These are phyloP conservation scores for Portevinia maculata DNA, from an alignment of 2,888 invertebrate species.

Conservation along the genomic window DNA sequence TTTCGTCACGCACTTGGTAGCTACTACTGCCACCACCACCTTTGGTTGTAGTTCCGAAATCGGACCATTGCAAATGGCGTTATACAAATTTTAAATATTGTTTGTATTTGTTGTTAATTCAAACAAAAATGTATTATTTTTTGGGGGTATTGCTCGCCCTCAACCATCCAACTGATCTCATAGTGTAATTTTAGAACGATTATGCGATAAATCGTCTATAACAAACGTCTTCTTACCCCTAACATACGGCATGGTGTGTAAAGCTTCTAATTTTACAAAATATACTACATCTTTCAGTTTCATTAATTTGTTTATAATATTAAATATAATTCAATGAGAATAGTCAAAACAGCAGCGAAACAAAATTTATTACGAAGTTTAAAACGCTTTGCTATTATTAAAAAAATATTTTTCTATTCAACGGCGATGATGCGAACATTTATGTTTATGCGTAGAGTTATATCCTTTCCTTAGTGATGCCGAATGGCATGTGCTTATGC, in stretches of 20 bases:
- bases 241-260: conserved; percentile 11
- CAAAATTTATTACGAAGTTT: conserved; percentile 43
- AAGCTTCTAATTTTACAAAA: conserved; percentile 1
- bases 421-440: neutral
- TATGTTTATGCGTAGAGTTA: too few species aligned
- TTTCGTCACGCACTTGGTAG: too few species aligned
- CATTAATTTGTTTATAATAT: conserved; percentile 67
- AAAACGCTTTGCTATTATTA: neutral
- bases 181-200: conserved; percentile 60
- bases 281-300: conserved; percentile 44
- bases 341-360: conserved; percentile 49
- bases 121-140: conserved; percentile 26
- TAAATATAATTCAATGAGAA: conserved; percentile 61
- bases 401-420: conserved; percentile 30
- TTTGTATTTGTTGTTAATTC: conserved; percentile 21
- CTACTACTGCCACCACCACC: neutral
- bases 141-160: conserved; percentile 2
- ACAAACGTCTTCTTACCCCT: conserved; percentile 17
- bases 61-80: too few species aligned
- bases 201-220: conserved; percentile 48
- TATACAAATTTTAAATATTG: too few species aligned
- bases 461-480: conserved; percentile 1
- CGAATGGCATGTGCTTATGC: neutral
- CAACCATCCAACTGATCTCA: conserved; percentile 33
- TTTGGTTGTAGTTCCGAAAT: neutral